Evolutionary conservation across 2,113 vertebrate species (phyloP).

Genomic region (Benitochromis conjunctus): DNA sequence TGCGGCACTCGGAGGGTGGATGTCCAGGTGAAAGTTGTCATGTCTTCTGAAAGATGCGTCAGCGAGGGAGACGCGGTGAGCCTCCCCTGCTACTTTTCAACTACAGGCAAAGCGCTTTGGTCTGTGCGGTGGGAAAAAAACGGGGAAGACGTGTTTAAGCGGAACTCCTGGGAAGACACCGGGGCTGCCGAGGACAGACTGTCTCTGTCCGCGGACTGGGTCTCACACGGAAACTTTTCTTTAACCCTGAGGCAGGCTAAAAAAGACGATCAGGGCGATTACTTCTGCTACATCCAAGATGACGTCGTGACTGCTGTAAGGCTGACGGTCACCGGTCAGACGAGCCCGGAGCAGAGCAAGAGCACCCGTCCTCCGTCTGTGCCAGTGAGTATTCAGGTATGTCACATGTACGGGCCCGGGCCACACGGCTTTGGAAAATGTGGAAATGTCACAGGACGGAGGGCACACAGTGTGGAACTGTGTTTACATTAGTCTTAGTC

Average conservation of each 20-base stretch:
- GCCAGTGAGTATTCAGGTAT: neutral
- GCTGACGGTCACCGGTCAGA: neutral
- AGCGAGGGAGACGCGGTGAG: too few relatives aligned
- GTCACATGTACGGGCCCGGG: neutral
- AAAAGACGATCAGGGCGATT: neutral
- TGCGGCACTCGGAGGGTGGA: neutral
- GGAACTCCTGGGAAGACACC: neutral
- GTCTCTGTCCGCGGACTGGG: neutral
- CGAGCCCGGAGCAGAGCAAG: rapidly evolving
- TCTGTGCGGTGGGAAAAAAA: neutral
- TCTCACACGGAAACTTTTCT: neutral
- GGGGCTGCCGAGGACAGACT: neutral
- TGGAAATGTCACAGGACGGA: neutral
- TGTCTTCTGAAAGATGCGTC: neutral
- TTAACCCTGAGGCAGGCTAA: neutral
- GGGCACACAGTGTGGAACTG: too few relatives aligned
- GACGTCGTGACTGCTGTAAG: neutral
- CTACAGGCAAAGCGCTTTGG: neutral
- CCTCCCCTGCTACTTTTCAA: neutral
- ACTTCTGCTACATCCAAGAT: neutral
- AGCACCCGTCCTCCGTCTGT: neutral
- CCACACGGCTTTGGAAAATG: too few relatives aligned
- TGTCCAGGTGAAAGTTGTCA: neutral
- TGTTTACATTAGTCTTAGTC: too few relatives aligned
- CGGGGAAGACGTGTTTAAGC: neutral